These are phyloP conservation scores for Mythimna vitellina DNA, from an alignment of 2,888 invertebrate species.

Conservation along the genomic window DNA sequence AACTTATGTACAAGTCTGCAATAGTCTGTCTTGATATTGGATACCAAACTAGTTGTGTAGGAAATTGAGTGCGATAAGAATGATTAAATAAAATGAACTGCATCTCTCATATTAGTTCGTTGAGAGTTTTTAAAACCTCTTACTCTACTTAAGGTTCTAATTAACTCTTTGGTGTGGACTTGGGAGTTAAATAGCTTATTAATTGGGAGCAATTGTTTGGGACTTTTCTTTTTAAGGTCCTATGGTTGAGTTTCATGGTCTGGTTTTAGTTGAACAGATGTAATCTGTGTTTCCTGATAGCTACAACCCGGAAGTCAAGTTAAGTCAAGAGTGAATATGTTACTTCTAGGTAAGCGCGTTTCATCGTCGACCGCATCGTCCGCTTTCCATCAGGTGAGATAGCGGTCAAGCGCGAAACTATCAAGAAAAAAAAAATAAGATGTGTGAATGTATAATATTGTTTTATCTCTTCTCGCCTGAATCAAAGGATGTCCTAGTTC, in stretches of 20 bases:
- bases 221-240: background rate
- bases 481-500: no score
- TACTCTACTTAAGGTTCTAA: background rate
- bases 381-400: no score
- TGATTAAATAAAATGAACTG: constrained; percentile 28
- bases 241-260: background rate
- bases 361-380: no score
- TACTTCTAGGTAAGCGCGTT: no score
- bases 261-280: background rate
- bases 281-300: no score
- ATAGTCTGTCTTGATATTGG: constrained; percentile 25
- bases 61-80: constrained; percentile 28
- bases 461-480: background rate
- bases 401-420: no score
- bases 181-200: background rate
- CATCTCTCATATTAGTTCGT: constrained; percentile 4
- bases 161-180: background rate
- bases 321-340: no score
- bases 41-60: constrained; percentile 23
- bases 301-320: no score
- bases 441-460: no score
- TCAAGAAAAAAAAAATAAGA: no score
- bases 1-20: constrained; percentile 19
- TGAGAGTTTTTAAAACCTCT: background rate
- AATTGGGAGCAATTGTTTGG: background rate